These are phyloP conservation scores for Delphinapterus leucas DNA, from an alignment of 2,113 vertebrate genomes.

Conservation along the genomic window DNA sequence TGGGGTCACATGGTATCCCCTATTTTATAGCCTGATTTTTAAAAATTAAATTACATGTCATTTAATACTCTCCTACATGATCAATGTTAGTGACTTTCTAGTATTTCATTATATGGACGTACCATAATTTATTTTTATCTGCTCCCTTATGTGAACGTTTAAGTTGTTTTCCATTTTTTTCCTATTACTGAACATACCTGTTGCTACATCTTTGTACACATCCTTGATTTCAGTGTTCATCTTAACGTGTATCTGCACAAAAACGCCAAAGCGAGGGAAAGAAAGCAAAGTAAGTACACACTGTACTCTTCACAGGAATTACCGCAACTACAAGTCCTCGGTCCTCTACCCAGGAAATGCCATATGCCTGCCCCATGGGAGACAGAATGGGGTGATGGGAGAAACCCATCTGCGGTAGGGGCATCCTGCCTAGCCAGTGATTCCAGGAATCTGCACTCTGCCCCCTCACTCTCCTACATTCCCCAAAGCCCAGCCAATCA, in stretches of 20 bases:
- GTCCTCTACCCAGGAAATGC: background rate
- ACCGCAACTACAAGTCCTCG: background rate
- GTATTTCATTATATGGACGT: background rate
- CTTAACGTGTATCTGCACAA: background rate
- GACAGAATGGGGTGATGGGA: background rate
- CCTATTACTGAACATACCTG: conserved; percentile 10
- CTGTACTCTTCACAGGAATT: background rate
- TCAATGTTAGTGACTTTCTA: conserved; percentile 58
- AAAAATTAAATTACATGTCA: conserved; percentile 42
- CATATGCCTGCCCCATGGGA: background rate
- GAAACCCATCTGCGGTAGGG: background rate
- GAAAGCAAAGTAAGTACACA: background rate
- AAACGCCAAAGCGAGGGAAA: background rate
- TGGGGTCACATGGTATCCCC: background rate
- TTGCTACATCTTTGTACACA: conserved; percentile 36
- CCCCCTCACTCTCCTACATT: background rate
- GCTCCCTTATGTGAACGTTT: conserved; percentile 33
- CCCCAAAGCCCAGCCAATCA: fast-evolving
- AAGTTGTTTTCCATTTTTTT: conserved; percentile 19
- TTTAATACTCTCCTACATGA: conserved; percentile 52
- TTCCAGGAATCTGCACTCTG: background rate
- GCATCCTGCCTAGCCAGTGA: background rate
- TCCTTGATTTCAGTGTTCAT: conserved; percentile 18
- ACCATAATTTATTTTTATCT: conserved; percentile 63
- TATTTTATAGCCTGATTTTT: conserved; percentile 19